Base-by-base conservation (phyloP, 2,888 invertebrate genomes). In the Megastigmus dorsalis region DNA sequence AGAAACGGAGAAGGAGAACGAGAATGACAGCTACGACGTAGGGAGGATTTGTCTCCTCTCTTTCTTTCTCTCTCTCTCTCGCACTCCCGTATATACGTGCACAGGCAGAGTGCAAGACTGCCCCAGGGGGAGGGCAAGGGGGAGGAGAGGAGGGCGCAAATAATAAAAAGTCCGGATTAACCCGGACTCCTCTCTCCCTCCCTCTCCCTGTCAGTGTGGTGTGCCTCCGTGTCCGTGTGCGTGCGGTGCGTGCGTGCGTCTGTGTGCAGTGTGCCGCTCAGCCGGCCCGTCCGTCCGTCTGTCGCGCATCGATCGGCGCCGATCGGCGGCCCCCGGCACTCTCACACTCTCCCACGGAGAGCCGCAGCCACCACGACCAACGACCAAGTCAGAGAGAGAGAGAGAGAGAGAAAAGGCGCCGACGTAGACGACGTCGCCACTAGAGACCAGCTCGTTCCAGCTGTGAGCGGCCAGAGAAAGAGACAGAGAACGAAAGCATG, bases 301-400 rank as follows among this genome's bases (percentile, higher is more conserved):
- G 55, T 13, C 67, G 62, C 60, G 69, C 65, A 70, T 74, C 74
- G 75, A 70, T 75, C 62, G 62, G 57, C 74, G 69, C 72, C 65
- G 70, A 72, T 66, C 66, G 66, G n/a, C n/a, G n/a, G n/a, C n/a
- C n/a, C 50, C 59, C 50, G 57, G 67, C 54, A 6, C 45, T 36
- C 9, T 30, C 52, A n/a, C n/a, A n/a, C n/a, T n/a, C 4, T 1
- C n/a, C n/a, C 30, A 18, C 23, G 41, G 28, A 41, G 33, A 23
- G 41, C 41, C 41, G 41, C 52, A 52, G 18, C 23, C n/a, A 3
- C 15, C 15, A 13, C 50, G 26, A 20, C 20, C 18, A 10, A 15
- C 54, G 9, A 28, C 18, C 33, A 33, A n/a, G n/a, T n/a, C n/a
- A n/a, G n/a, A n/a, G n/a, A n/a, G n/a, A n/a, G n/a, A n/a, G n/a